Base-by-base conservation (phyloP, 2,113 vertebrate species). In the Semicossyphus pulcher region DNA sequence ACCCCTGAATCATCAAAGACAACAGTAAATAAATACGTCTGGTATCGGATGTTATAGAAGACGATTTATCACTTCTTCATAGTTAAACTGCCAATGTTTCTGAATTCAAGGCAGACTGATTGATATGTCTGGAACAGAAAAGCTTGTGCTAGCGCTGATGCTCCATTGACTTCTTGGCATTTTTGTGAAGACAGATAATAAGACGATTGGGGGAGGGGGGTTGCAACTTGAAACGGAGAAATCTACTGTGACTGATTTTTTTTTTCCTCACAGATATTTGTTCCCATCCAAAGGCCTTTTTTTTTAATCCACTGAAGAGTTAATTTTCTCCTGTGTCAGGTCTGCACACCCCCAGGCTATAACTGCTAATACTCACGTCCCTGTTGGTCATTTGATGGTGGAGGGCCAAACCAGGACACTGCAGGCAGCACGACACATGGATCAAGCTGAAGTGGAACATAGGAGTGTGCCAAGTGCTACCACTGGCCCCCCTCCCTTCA, bases 381-480 rank as follows among this genome's bases (percentile, higher is more conserved):
- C 67, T 72, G 71, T 68, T 70, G 74, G 78, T 76, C 70, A 78
- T 59, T 76, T 41, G 57, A 71, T 66, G 73, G 58, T 28, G 12
- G 14, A 41, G 20, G 83, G 84, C 80, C 84, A 91, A 76, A 85
- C 72, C 70, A 66, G 86, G 82, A 86, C 85, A 83, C 73, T 44
- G 75, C 78, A 81, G 78, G 70, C 76, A 79, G 83, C 80, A 67
- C 60, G 83, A 81, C 84, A 75, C 72, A 86, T 59, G 70, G 82
- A 85, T 87, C 61, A 78, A 44, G 63, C 78, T 86, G 78, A 84
- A 86, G 80, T 84, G 83, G 88, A 88, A 73, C 73, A 62, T 58
- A 68, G 58, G 34, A 72, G 48, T 36, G 56, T 76, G 80, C 78
- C 78, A 87, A 85, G 80, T 59, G 53, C 58, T 31, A 25, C 75